These are phyloP conservation scores for Scaptomyza tumidula DNA, from an alignment of 2,888 invertebrate genomes.

Conservation along the genomic window DNA sequence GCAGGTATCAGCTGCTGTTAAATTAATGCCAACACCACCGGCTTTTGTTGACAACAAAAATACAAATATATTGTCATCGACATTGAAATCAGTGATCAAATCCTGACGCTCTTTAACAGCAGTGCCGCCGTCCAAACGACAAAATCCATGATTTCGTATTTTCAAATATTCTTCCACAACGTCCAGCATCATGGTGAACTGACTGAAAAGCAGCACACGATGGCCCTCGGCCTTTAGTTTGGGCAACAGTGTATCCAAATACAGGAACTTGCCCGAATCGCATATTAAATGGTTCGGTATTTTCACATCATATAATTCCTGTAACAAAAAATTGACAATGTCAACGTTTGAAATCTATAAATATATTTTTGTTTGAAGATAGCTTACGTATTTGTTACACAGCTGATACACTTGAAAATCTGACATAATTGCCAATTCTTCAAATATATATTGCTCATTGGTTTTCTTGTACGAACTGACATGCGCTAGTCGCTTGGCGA, in stretches of 20 bases:
- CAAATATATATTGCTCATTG: slow-evolving; percentile 91
- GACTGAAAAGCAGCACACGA: slow-evolving; percentile 96
- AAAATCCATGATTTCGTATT: slow-evolving; percentile 89
- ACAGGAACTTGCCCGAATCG: slow-evolving; percentile 94
- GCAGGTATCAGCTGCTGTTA: slow-evolving; percentile 97
- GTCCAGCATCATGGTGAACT: slow-evolving; percentile 98
- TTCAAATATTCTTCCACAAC: slow-evolving; percentile 94
- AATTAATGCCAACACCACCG: slow-evolving; percentile 97
- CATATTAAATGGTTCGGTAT: slow-evolving; percentile 90
- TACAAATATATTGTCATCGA: slow-evolving; percentile 91
- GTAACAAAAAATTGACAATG: background rate
- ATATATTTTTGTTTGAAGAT: slow-evolving; percentile 67
- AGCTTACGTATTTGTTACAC: slow-evolving; percentile 87
- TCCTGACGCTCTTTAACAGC: slow-evolving; percentile 94
- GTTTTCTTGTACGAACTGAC: slow-evolving; percentile 90
- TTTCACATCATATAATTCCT: slow-evolving; percentile 87
- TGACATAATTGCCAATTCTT: slow-evolving; percentile 94
- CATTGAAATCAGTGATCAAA: slow-evolving; percentile 94
- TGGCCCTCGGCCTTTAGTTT: slow-evolving; percentile 90
- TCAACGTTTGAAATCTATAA: background rate
- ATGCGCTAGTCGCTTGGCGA: slow-evolving; percentile 89
- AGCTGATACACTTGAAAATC: slow-evolving; percentile 96
- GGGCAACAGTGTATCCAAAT: slow-evolving; percentile 91
- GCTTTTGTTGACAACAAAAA: slow-evolving; percentile 97
- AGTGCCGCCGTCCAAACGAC: slow-evolving; percentile 95